A percentile compares a stretch with the other conserved stretches of the same genome.
phyloP scores from a whole-genome alignment of 2,797 vertebrate species.

The Gallinago stenura region DNA sequence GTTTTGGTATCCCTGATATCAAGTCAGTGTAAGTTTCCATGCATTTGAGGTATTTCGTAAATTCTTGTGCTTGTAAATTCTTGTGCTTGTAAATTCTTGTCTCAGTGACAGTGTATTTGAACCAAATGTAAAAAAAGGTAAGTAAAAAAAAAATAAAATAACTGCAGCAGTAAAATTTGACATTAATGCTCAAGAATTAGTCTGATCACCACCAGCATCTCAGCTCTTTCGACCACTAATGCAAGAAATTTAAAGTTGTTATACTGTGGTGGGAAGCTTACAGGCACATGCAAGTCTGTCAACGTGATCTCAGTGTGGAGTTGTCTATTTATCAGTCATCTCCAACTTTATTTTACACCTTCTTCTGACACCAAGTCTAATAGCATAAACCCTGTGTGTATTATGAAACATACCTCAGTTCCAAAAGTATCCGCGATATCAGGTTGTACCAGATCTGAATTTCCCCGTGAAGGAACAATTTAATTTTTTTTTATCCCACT shows the following conservation, averaged over 20 bases:
- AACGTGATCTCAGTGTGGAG: background rate
- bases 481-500: background rate
- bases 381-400: background rate
- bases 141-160: background rate
- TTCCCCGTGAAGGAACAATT: background rate
- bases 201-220: background rate
- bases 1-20: background rate
- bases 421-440: background rate
- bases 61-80: background rate
- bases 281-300: background rate
- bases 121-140: background rate
- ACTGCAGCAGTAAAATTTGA: background rate
- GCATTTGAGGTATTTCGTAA: background rate
- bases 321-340: background rate
- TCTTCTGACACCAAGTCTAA: background rate
- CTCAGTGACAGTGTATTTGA: background rate
- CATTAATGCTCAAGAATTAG: background rate
- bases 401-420: background rate
- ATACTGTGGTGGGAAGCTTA: accelerated
- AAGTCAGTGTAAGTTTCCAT: background rate
- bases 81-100: accelerated
- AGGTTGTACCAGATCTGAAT: background rate
- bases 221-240: background rate
- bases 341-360: background rate
- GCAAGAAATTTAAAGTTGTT: background rate